Percentiles rank a stretch among this genome's conserved stretches.
phyloP scores from a whole-genome alignment of 1,140 invertebrate genomes.

The Diabrotica undecimpunctata region DNA sequence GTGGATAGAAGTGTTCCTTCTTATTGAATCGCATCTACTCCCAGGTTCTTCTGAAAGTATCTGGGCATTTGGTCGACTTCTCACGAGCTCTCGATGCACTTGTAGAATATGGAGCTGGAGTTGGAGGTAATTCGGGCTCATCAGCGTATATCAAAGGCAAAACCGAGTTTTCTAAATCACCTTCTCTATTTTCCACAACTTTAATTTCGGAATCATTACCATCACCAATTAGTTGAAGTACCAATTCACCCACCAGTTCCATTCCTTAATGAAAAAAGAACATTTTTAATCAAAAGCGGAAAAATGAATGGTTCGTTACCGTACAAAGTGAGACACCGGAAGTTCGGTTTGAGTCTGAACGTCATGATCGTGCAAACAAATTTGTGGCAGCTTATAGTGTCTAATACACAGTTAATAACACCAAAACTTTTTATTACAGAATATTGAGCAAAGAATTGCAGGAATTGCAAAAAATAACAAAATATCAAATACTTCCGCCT shows the following conservation, averaged over 20 bases:
- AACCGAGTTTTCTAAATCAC: not conserved
- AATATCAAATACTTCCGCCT: too few relatives aligned
- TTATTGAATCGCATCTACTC: constrained; percentile 4
- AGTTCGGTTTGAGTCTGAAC: too few relatives aligned
- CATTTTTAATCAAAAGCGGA: not conserved
- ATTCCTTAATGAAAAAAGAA: not conserved
- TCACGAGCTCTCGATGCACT: constrained; percentile 1
- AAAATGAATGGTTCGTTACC: too few relatives aligned
- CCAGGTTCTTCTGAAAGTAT: not conserved
- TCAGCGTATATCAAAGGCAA: too few relatives aligned
- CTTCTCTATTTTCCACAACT: not conserved
- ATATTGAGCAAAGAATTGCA: too few relatives aligned
- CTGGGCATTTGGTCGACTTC: not conserved
- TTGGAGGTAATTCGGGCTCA: constrained; percentile 4
- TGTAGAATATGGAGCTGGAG: not conserved
- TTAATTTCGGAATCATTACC: not conserved
- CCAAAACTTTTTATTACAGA: too few relatives aligned
- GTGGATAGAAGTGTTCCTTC: too few relatives aligned
- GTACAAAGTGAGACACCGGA: too few relatives aligned
- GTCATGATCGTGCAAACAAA: too few relatives aligned
- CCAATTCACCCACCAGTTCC: not conserved
- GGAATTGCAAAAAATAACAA: too few relatives aligned
- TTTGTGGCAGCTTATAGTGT: too few relatives aligned
- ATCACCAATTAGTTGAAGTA: constrained; percentile 3
- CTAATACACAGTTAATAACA: too few relatives aligned